Evolutionary conservation across 2,797 vertebrate genomes (phyloP).

Genomic region (Enteromius treurensis): DNA sequence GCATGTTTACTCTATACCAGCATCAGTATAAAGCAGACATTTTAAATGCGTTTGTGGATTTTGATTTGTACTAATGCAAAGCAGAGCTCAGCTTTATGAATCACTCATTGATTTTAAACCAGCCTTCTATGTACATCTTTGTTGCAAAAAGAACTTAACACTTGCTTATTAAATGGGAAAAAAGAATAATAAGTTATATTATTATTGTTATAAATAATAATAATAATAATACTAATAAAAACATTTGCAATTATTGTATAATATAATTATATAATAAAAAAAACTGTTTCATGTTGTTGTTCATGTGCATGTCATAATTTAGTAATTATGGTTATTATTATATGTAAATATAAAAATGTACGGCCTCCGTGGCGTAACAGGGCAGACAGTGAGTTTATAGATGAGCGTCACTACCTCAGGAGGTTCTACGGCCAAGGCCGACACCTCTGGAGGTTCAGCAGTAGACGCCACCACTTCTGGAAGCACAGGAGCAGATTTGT

Average conservation of each 20-base stretch:
- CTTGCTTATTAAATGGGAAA: neutral
- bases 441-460: too few relatives aligned
- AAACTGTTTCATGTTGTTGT: neutral
- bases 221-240: neutral
- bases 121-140: neutral
- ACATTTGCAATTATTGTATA: neutral
- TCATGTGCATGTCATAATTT: neutral
- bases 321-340: neutral
- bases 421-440: too few relatives aligned
- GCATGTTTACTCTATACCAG: neutral
- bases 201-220: neutral
- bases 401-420: too few relatives aligned
- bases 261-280: too few relatives aligned
- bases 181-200: neutral
- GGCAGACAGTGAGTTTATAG: too few relatives aligned
- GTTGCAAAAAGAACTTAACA: neutral
- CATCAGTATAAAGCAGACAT: neutral
- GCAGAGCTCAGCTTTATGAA: neutral
- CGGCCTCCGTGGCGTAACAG: too few relatives aligned
- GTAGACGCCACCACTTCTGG: too few relatives aligned
- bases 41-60: neutral
- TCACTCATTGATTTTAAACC: neutral
- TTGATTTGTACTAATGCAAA: neutral
- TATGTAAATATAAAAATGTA: neutral
- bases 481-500: too few relatives aligned